Evolutionary conservation across 2,888 invertebrate genomes (phyloP), one percentile per base, ranked within the genome.

Genomic region (Yponomeuta evonymella): DNA sequence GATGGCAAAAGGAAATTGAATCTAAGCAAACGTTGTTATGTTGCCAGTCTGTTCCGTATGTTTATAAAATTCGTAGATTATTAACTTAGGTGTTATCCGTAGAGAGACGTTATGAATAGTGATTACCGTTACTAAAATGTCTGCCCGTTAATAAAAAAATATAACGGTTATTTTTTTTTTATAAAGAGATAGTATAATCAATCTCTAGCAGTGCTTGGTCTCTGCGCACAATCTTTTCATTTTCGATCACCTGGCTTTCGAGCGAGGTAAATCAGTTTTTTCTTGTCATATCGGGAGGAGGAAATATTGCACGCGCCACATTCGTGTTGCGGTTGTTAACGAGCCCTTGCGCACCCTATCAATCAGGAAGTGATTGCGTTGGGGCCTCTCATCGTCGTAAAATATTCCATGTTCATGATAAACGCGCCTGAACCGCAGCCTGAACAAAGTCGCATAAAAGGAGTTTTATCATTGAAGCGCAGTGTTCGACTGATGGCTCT

Each of bases 401-500:
- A 82, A 79, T 79, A 81, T 82, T 73, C 74, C 72, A 51, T 67
- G 71, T 67, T 71, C 70, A 80, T 76, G 75, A 69, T 75, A 76
- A 76, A 75, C 76, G 75, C 76, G 78, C 75, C 75, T 75, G 71
- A 77, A 79, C 77, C 78, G 79, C 83, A 79, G 78, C 75, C 75
- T 75, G 71, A 77, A 79, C 77, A 78, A 79, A 83, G 79, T 82
- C 78, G 77, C 73, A 74, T 77, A 36, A 78, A 79, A 77, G 78
- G 75, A 77, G 78, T 74, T 81, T 81, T 85, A 85, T 85, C 80
- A 78, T 72, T 73, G 73, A 66, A 72, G 71, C 72, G 75, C 78
- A 77, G 76, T n/a, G 48, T 29, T 64, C 64, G 23, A 30, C 30
- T 30, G 64, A 64, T 23, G 64, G 29, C 64, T 64, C 10, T 58